Evolutionary conservation across 2,113 vertebrate species (phyloP).

Genomic region (Oncorhynchus tshawytscha): DNA sequence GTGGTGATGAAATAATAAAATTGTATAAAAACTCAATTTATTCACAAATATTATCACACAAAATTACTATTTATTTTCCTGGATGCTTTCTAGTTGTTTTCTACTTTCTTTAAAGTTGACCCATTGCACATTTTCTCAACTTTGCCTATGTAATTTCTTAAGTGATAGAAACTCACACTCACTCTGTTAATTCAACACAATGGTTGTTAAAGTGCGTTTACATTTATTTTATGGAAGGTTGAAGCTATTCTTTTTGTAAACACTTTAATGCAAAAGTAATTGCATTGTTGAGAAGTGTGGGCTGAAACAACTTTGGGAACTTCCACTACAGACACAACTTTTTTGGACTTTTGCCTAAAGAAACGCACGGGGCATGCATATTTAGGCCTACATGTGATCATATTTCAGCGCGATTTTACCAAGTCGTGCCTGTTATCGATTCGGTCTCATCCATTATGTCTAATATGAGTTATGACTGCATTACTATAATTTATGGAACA

Average conservation of each 20-base stretch:
- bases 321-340: constrained; percentile 30
- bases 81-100: no score
- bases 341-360: constrained; percentile 47
- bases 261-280: background rate
- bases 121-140: no score
- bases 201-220: no score
- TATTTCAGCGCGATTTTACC: constrained; percentile 51
- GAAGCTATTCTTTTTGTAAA: no score
- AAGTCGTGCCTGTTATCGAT: constrained; percentile 53
- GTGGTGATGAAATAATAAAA: background rate
- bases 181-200: no score
- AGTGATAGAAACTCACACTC: no score
- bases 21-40: background rate
- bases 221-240: no score
- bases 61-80: no score
- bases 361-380: constrained; percentile 42
- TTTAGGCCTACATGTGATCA: constrained; percentile 53
- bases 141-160: no score
- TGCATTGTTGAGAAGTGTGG: constrained; percentile 6
- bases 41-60: no score
- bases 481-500: background rate
- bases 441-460: constrained; percentile 26
- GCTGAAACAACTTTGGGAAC: constrained; percentile 41
- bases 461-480: background rate
- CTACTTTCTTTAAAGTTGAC: no score